Conservation (phyloP, 2,113 vertebrate genomes). For the Hyaena hyaena region DNA sequence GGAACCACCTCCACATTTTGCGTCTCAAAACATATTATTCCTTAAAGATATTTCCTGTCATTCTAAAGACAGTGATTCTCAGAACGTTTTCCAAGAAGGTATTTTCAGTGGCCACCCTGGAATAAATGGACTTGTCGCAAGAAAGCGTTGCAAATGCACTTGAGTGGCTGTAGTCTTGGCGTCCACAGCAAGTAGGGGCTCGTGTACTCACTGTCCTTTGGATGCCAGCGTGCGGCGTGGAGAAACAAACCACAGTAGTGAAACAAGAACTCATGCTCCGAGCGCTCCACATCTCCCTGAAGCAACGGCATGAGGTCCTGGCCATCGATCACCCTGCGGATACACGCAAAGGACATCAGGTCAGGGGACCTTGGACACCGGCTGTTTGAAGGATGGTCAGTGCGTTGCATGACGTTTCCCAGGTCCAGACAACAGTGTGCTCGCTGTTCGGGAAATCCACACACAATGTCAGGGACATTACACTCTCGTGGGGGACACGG, state of each 20-base stretch:
- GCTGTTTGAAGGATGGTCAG: not conserved
- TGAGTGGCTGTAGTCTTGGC: not conserved
- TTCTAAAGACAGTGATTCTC: not conserved
- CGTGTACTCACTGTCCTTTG: constrained; percentile 82
- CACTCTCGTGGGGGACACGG: not conserved
- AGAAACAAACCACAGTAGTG: constrained; percentile 88
- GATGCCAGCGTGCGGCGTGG: constrained; percentile 88
- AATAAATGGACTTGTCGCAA: not conserved
- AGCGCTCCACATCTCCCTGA: constrained; percentile 79
- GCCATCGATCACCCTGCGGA: constrained; percentile 86
- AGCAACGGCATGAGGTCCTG: constrained; percentile 87
- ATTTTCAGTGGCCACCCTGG: not conserved
- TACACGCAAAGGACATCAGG: not conserved
- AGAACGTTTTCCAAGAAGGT: not conserved
- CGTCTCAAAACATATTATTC: not conserved
- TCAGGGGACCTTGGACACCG: rapidly evolving
- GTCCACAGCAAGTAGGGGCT: not conserved
- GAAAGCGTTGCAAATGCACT: rapidly evolving
- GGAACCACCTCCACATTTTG: not conserved
- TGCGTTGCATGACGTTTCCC: too few species aligned
- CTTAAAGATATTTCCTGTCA: too few species aligned
- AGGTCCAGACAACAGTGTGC: not conserved
- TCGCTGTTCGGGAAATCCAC: not conserved
- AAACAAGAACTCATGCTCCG: constrained; percentile 90
- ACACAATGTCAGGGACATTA: not conserved